A percentile compares a stretch with the other conserved stretches of the same genome.
Conservation (phyloP, 2,113 vertebrate genomes). For the Anolis sagrei region DNA sequence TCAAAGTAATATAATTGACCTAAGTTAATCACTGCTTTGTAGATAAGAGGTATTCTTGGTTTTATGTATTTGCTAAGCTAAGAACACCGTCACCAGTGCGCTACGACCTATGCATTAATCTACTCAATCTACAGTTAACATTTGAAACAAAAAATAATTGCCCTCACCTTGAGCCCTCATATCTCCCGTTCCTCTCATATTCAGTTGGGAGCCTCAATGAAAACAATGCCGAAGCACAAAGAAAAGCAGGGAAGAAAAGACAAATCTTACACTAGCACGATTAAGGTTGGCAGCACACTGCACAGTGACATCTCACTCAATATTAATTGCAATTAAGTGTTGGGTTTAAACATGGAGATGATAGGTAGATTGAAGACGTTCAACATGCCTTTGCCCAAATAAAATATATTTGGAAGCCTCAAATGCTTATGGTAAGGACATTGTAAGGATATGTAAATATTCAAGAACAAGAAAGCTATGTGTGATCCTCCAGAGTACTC, state of each 20-base stretch:
- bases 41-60: slow-evolving; percentile 60
- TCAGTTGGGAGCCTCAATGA: slow-evolving; percentile 93
- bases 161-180: slow-evolving; percentile 99
- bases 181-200: slow-evolving; percentile 99
- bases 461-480: not conserved
- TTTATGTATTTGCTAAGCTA: slow-evolving; percentile 57
- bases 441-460: not conserved
- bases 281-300: slow-evolving; percentile 55
- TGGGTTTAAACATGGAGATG: slow-evolving; percentile 60
- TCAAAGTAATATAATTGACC: slow-evolving; percentile 54
- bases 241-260: slow-evolving; percentile 80
- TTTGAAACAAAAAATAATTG: slow-evolving; percentile 73
- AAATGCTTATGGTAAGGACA: not conserved
- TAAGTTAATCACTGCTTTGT: slow-evolving; percentile 57
- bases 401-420: slow-evolving; percentile 30
- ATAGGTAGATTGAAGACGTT: slow-evolving; percentile 31
- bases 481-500: not conserved
- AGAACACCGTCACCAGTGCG: slow-evolving; percentile 32
- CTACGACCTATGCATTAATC: slow-evolving; percentile 48
- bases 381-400: slow-evolving; percentile 23
- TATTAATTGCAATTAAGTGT: slow-evolving; percentile 22
- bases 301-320: slow-evolving; percentile 53
- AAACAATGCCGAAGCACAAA: slow-evolving; percentile 82
- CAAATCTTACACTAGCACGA: slow-evolving; percentile 78
- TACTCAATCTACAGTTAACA: slow-evolving; percentile 61